phyloP scores from a whole-genome alignment of 2,113 vertebrate species.

The Asarcornis scutulata region DNA sequence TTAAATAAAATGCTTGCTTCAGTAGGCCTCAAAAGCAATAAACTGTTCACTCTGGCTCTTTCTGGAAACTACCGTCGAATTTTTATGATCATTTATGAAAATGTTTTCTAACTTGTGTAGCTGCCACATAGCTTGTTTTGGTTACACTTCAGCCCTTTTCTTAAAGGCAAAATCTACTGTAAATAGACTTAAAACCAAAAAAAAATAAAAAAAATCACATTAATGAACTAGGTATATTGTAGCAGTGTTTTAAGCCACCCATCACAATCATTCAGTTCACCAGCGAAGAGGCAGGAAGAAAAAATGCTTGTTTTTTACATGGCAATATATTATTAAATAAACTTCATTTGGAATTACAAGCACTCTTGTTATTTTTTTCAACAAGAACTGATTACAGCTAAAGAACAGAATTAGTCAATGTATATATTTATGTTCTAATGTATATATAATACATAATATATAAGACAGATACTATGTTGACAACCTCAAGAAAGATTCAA shows the following conservation, averaged over 20 bases:
- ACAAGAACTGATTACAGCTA: not conserved
- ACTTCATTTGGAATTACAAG: not conserved
- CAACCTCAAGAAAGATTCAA: not conserved
- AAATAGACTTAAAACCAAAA: not conserved
- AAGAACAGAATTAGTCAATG: not conserved
- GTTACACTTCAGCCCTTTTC: not conserved
- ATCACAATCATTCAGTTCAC: not conserved
- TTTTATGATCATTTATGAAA: constrained; percentile 67
- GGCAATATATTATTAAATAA: not conserved
- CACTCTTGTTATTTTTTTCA: not conserved
- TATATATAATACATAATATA: not conserved
- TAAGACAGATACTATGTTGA: not conserved
- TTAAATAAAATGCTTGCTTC: constrained; percentile 41
- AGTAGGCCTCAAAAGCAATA: constrained; percentile 46
- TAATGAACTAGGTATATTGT: not conserved
- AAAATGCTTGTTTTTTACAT: not conserved
- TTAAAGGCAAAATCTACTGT: not conserved
- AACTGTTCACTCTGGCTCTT: constrained; percentile 25
- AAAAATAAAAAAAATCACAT: not conserved
- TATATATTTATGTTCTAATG: not conserved
- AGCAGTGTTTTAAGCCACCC: not conserved
- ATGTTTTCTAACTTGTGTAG: constrained; percentile 41
- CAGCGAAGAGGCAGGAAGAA: not conserved
- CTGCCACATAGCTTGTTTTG: constrained; percentile 25
- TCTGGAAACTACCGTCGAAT: constrained; percentile 37